Evolutionary conservation across 2,888 invertebrate species (phyloP).

Genomic region (Endotricha flammealis): DNA sequence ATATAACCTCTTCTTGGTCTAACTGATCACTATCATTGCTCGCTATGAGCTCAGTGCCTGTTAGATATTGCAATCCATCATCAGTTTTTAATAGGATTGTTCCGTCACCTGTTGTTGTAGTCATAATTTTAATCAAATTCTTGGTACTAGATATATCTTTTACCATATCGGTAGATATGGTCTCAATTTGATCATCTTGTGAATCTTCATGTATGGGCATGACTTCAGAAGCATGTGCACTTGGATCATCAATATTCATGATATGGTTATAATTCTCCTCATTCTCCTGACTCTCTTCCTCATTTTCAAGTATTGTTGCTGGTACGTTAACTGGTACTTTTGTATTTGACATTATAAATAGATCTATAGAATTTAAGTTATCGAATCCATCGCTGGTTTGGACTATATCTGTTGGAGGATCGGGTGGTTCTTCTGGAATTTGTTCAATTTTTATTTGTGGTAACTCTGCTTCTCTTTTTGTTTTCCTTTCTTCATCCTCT

Average conservation of each 20-base stretch:
- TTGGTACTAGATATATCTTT: conserved; percentile 29
- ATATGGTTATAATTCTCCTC: conserved; percentile 33
- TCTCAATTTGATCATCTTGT: conserved; percentile 25
- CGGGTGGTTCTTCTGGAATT: conserved; percentile 17
- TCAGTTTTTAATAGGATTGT: conserved; percentile 54
- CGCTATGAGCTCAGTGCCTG: conserved; percentile 43
- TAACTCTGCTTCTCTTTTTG: conserved; percentile 8
- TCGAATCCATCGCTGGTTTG: conserved; percentile 13
- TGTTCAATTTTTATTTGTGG: conserved; percentile 23
- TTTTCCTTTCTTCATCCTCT: conserved; percentile 20
- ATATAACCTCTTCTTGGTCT: conserved; percentile 58
- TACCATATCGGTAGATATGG: conserved; percentile 26
- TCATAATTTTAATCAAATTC: conserved; percentile 60
- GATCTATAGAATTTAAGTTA: conserved; percentile 39
- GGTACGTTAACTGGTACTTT: conserved; percentile 61
- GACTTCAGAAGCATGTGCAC: neutral
- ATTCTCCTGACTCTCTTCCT: conserved; percentile 52
- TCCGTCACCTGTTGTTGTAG: conserved; percentile 43
- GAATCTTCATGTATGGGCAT: conserved; percentile 25
- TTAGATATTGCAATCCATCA: conserved; percentile 51
- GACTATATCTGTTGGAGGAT: conserved; percentile 16
- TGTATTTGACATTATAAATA: conserved; percentile 53
- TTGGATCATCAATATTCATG: conserved; percentile 41
- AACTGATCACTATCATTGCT: conserved; percentile 47
- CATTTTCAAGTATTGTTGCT: conserved; percentile 65